Conservation (phyloP, 2,797 vertebrate genomes). For the Sebastes alutus region DNA sequence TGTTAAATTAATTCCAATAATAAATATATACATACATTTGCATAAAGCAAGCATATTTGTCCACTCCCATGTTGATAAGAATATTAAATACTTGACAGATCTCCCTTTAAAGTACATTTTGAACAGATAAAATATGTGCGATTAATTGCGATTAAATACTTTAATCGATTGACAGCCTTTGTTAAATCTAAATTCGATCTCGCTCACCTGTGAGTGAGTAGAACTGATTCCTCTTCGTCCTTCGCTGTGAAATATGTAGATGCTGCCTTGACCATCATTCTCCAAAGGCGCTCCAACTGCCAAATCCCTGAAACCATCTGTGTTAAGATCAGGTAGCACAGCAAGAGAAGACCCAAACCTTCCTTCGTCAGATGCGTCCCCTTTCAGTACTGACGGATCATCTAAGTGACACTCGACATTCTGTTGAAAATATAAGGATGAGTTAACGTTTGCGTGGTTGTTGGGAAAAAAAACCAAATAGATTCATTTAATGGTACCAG, state of each 20-base stretch:
- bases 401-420: slow-evolving; percentile 46
- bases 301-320: slow-evolving; percentile 76
- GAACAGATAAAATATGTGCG: no score
- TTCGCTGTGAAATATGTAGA: slow-evolving; percentile 82
- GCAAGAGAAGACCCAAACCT: slow-evolving; percentile 83
- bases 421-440: slow-evolving; percentile 30
- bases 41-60: no score
- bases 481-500: fast-evolving
- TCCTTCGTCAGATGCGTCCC: slow-evolving; percentile 51
- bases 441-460: neutral
- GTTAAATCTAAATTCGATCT: neutral
- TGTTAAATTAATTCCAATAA: no score
- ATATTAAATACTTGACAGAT: no score
- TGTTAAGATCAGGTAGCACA: slow-evolving; percentile 77
- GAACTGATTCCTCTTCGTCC: slow-evolving; percentile 31
- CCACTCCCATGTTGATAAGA: no score
- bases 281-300: slow-evolving; percentile 85
- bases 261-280: slow-evolving; percentile 73
- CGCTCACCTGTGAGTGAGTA: slow-evolving; percentile 74
- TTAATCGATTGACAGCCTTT: neutral
- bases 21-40: no score
- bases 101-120: no score
- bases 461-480: fast-evolving
- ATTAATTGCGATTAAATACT: no score
- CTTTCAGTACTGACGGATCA: slow-evolving; percentile 52